Conservation (phyloP, 1,140 invertebrate genomes). For the Agraylea sexmaculata region DNA sequence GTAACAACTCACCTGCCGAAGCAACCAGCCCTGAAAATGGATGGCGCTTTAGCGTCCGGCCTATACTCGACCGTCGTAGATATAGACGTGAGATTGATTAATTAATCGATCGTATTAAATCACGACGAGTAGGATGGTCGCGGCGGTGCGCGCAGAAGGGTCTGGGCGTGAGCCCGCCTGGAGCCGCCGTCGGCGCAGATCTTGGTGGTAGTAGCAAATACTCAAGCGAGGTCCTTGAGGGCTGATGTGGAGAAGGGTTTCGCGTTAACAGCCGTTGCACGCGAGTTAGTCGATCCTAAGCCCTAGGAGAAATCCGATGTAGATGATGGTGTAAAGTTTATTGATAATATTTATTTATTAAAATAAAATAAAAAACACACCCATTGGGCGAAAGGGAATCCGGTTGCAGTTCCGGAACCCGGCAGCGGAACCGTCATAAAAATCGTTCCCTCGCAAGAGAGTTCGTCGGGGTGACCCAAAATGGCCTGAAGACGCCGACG, state of each 20-base stretch:
- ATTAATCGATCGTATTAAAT: too few species aligned
- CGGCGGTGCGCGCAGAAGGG: slow-evolving; percentile 60
- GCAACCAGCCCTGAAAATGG: slow-evolving; percentile 85
- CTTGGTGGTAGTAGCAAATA: slow-evolving; percentile 82
- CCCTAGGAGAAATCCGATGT: slow-evolving; percentile 48
- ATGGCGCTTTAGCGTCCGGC: slow-evolving; percentile 70
- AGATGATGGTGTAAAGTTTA: too few species aligned
- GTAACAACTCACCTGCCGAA: slow-evolving; percentile 84
- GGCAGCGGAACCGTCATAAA: slow-evolving; percentile 53
- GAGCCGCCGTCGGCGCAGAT: slow-evolving; percentile 70
- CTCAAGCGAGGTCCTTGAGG: slow-evolving; percentile 70
- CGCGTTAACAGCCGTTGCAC: slow-evolving; percentile 80
- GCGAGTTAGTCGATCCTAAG: slow-evolving; percentile 79
- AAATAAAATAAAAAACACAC: slow-evolving; percentile 34
- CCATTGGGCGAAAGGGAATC: slow-evolving; percentile 55
- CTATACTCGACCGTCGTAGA: too few species aligned
- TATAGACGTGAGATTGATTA: too few species aligned
- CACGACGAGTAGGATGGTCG: slow-evolving; percentile 68
- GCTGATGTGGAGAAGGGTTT: slow-evolving; percentile 82
- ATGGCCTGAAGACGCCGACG: slow-evolving; percentile 54
- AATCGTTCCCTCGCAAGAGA: slow-evolving; percentile 45
- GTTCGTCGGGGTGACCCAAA: slow-evolving; percentile 37
- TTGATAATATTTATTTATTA: too few species aligned
- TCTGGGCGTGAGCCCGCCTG: slow-evolving; percentile 60
- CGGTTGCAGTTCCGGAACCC: slow-evolving; percentile 62